These are phyloP conservation scores for Nixonia krombeini DNA, from an alignment of 1,140 invertebrate species.

Conservation along the genomic window DNA sequence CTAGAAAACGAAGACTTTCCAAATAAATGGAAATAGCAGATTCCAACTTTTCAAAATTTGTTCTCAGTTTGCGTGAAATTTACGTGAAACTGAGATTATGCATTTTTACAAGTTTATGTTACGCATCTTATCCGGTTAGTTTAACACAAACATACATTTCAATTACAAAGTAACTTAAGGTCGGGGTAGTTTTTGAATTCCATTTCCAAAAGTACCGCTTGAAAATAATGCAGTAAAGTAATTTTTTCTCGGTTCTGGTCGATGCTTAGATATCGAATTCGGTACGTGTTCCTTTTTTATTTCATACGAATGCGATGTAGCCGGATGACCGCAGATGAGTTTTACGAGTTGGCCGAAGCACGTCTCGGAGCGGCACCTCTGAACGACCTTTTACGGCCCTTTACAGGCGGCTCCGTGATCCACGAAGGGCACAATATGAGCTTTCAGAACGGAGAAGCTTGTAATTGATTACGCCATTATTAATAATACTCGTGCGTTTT, in stretches of 20 bases:
- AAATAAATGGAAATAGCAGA: no score
- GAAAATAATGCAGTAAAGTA: no score
- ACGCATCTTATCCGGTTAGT: no score
- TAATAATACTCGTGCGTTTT: slow-evolving; percentile 56
- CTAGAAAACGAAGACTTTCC: no score
- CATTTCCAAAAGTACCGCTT: no score
- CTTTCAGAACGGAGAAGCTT: slow-evolving; percentile 42
- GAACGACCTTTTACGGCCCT: slow-evolving; percentile 56
- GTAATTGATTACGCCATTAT: slow-evolving; percentile 63
- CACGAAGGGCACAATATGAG: slow-evolving; percentile 46
- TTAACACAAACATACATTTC: no score
- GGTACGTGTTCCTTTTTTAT: slow-evolving; percentile 28
- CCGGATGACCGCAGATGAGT: slow-evolving; percentile 65
- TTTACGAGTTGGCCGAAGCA: slow-evolving; percentile 63
- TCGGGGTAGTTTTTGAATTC: no score
- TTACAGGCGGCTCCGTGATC: slow-evolving; percentile 41
- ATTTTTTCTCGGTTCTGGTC: slow-evolving; percentile 6
- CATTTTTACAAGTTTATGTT: no score
- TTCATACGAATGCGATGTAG: slow-evolving; percentile 29
- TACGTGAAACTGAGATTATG: no score
- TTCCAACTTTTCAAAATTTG: no score
- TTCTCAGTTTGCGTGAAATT: no score
- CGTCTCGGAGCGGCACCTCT: slow-evolving; percentile 53
- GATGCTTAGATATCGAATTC: slow-evolving; percentile 24
- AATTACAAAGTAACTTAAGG: no score